These are phyloP conservation scores for Syndactyla subalaris DNA, from an alignment of 2,797 vertebrate species.

Conservation along the genomic window DNA sequence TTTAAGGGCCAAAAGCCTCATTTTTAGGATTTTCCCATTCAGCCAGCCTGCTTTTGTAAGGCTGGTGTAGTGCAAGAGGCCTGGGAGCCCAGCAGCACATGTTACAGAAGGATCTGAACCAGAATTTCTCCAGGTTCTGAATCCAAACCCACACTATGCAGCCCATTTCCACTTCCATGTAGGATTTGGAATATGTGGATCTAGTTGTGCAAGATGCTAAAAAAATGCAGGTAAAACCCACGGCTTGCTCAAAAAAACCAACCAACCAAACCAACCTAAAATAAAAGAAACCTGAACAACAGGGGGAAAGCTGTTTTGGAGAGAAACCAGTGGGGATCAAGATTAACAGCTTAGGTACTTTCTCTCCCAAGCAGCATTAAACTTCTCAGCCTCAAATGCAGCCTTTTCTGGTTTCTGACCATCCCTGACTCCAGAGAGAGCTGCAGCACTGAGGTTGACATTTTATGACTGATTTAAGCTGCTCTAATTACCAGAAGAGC, in stretches of 20 bases:
- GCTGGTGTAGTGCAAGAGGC: not conserved
- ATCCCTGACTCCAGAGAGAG: not conserved
- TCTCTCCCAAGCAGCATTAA: not conserved
- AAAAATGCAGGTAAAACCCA: not conserved
- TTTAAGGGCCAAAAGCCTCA: not conserved
- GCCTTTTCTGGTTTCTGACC: not conserved
- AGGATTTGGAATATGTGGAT: not conserved
- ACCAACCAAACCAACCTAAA: not conserved
- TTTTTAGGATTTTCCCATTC: not conserved
- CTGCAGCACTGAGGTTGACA: not conserved
- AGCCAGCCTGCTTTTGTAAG: not conserved
- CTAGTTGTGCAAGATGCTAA: not conserved
- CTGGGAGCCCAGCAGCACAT: fast-evolving
- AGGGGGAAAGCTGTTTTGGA: not conserved
- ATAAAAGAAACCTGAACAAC: not conserved
- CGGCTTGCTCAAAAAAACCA: not conserved
- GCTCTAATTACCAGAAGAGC: slow-evolving; percentile 14
- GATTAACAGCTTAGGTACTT: not conserved
- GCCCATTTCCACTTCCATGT: not conserved
- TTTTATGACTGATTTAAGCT: slow-evolving; percentile 18
- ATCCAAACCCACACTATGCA: not conserved
- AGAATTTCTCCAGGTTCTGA: not conserved
- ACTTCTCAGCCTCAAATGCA: not conserved
- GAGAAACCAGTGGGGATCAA: not conserved
- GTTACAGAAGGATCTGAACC: not conserved